phyloP scores from a whole-genome alignment of 2,888 invertebrate species.

The Drosophila kuntzei region DNA sequence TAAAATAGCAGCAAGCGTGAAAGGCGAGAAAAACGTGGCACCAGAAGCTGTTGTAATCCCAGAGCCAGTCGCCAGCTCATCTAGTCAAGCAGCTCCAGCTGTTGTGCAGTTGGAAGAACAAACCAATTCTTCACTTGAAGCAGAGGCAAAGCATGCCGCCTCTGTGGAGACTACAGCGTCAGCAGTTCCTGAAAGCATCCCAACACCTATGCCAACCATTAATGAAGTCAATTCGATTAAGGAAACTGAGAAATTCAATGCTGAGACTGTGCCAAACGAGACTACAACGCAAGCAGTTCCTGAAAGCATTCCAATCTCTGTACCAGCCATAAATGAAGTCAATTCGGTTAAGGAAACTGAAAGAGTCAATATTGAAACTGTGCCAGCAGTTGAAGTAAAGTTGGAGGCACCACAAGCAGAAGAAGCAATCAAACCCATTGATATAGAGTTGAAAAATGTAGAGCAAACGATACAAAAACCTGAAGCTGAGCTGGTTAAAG shows the following conservation, averaged over 20 bases:
- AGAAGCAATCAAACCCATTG: not conserved
- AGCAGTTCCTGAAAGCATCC: not conserved
- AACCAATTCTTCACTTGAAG: conserved; percentile 1
- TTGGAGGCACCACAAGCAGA: not conserved
- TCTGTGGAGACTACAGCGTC: not conserved
- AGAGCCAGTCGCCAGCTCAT: not conserved
- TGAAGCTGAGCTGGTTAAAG: not conserved
- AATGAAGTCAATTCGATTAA: not conserved
- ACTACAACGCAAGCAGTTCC: not conserved
- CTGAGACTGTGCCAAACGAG: not conserved
- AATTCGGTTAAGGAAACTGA: not conserved
- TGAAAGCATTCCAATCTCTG: not conserved
- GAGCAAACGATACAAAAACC: not conserved
- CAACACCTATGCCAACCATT: not conserved
- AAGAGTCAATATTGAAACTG: not conserved
- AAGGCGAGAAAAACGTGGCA: not conserved
- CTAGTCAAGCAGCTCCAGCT: conserved; percentile 9
- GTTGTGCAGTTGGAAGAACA: not conserved
- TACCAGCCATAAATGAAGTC: not conserved
- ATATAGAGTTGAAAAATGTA: conserved; percentile 1
- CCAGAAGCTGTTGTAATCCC: conserved; percentile 1
- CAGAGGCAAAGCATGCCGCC: not conserved
- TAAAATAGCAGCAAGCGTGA: conserved; percentile 13
- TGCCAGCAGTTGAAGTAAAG: not conserved
- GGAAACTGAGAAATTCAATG: not conserved